Conservation (phyloP, 2,113 vertebrate species). For the Corynorhinus townsendii region DNA sequence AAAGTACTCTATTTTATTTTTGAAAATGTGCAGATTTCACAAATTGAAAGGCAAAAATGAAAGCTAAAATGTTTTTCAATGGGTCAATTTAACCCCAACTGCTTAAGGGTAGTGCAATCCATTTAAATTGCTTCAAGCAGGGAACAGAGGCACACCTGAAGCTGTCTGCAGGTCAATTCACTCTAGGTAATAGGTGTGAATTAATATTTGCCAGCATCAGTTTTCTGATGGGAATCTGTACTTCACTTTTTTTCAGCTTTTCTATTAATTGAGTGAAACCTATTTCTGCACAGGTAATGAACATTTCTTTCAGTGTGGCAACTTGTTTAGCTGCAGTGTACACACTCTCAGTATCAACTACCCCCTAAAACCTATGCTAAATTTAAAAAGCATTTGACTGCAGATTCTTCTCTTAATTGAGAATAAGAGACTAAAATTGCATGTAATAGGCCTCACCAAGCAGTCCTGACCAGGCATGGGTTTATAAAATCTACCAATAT, state of each 20-base stretch:
- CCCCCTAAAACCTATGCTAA: background rate
- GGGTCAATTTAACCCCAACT: background rate
- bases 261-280: background rate
- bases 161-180: background rate
- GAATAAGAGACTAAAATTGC: background rate
- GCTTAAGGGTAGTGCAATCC: background rate
- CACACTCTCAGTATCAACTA: background rate
- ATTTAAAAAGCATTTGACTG: background rate
- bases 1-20: background rate
- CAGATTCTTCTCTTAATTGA: background rate
- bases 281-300: background rate
- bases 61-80: background rate
- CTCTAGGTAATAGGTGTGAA: background rate
- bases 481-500: background rate
- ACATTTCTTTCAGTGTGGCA: background rate
- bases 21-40: background rate
- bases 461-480: background rate
- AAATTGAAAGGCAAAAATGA: background rate
- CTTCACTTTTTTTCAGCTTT: background rate
- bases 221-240: background rate
- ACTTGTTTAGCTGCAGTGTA: background rate
- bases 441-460: background rate
- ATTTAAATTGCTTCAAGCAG: slow-evolving; percentile 19
- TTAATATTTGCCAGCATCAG: background rate
- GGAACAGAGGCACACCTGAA: background rate